A percentile compares a stretch with the other conserved stretches of the same genome.
phyloP scores from a whole-genome alignment of 1,140 invertebrate species.

The Goniozus legneri region DNA sequence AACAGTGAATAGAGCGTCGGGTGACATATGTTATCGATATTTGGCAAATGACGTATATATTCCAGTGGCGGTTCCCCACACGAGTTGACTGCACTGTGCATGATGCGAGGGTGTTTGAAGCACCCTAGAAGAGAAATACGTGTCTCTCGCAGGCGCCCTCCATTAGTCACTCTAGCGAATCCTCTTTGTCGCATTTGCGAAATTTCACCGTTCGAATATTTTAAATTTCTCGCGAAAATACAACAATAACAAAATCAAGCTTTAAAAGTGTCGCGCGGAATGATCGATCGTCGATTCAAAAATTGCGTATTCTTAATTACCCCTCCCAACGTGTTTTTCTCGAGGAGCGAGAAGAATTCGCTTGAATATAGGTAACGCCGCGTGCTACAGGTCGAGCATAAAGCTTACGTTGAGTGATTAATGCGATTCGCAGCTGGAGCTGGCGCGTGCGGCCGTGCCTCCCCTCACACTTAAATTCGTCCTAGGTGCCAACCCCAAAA shows the following conservation, averaged over 20 bases:
- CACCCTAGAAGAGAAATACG: constrained; percentile 32
- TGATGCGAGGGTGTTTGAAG: constrained; percentile 40
- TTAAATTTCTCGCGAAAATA: too few relatives aligned
- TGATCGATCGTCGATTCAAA: too few relatives aligned
- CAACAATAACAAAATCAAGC: too few relatives aligned
- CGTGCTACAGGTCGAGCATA: too few relatives aligned
- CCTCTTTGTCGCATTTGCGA: constrained; percentile 12
- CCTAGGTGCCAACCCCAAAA: constrained; percentile 41
- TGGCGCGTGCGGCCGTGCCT: constrained; percentile 35
- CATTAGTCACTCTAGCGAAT: constrained; percentile 43
- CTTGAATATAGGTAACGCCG: too few relatives aligned
- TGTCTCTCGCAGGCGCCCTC: constrained; percentile 39
- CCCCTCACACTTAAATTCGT: constrained; percentile 30
- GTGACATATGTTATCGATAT: constrained; percentile 47
- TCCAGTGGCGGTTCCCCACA: constrained; percentile 20
- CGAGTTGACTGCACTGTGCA: constrained; percentile 29
- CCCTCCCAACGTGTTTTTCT: too few relatives aligned
- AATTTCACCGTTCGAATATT: too few relatives aligned
- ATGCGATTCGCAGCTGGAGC: constrained; percentile 49
- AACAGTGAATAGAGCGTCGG: too few relatives aligned
- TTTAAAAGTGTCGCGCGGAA: too few relatives aligned
- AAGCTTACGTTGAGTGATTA: constrained; percentile 41
- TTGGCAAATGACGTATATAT: constrained; percentile 44
- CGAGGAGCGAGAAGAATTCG: too few relatives aligned
- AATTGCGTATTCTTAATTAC: too few relatives aligned